Percentiles rank a stretch among this genome's conserved stretches.
Evolutionary conservation across 2,888 invertebrate genomes (phyloP).

Genomic region (Oscheius onirici): DNA sequence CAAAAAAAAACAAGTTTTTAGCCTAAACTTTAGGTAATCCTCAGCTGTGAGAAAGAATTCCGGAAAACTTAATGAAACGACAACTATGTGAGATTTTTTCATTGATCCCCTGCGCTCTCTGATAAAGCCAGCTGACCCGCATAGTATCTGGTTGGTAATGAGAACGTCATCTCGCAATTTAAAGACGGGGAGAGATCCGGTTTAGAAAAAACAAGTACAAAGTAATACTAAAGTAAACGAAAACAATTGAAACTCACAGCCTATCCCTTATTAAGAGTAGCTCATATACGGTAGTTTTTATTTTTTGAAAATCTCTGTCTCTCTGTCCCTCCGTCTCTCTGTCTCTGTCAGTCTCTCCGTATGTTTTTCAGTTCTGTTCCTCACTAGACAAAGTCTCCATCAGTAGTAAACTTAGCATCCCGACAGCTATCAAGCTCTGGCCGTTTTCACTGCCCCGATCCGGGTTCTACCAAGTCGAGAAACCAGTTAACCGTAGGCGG

Average conservation of each 20-base stretch:
- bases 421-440: neutral
- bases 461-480: neutral
- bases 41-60: too few species aligned
- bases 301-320: too few species aligned
- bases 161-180: neutral
- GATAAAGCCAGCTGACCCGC: constrained; percentile 1
- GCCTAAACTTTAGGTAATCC: too few species aligned
- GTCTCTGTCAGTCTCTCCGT: neutral
- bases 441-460: neutral
- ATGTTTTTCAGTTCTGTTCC: neutral
- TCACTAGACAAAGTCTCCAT: neutral
- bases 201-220: neutral
- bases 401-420: too few species aligned
- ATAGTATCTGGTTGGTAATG: constrained; percentile 21
- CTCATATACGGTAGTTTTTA: too few species aligned
- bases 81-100: too few species aligned
- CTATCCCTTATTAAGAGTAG: too few species aligned
- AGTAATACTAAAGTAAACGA: too few species aligned
- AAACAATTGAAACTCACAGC: too few species aligned
- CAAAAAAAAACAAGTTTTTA: too few species aligned
- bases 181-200: neutral
- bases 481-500: neutral
- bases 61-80: too few species aligned
- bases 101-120: too few species aligned
- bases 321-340: neutral